Evolutionary conservation across 2,888 invertebrate species (phyloP).

Genomic region (Chirona hameri): DNA sequence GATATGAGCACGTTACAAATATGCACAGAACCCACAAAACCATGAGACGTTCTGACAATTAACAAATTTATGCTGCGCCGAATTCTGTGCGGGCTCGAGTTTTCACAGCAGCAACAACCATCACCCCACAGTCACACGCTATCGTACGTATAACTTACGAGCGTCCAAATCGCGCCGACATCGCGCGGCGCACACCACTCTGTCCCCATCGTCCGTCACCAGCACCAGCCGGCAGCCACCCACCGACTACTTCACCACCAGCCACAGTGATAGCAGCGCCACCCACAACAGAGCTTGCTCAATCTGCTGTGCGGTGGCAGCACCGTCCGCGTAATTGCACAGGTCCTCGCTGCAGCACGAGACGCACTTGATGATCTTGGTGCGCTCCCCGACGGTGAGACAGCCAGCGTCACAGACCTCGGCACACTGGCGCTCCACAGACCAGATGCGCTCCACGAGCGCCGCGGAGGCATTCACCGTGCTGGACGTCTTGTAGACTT

Average conservation of each 20-base stretch:
- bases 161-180: no score
- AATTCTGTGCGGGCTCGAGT: no score
- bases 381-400: constrained; percentile 39
- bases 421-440: constrained; percentile 39
- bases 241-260: background rate
- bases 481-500: background rate
- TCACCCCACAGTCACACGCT: no score
- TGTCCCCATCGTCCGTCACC: no score
- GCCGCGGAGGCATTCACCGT: background rate
- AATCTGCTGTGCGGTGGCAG: background rate
- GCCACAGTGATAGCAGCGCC: background rate
- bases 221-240: no score
- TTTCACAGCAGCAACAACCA: no score
- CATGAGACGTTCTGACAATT: no score
- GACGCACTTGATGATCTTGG: constrained; percentile 39
- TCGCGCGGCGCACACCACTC: no score
- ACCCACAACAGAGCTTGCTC: background rate
- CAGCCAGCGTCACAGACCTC: constrained; percentile 39
- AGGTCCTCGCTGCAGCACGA: constrained; percentile 39
- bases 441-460: constrained; percentile 34
- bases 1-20: no score
- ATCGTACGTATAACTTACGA: no score
- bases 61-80: no score
- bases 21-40: no score
- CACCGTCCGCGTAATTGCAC: constrained; percentile 39